Evolutionary conservation across 1,140 invertebrate species (phyloP).

Genomic region (Zophobas atratus): DNA sequence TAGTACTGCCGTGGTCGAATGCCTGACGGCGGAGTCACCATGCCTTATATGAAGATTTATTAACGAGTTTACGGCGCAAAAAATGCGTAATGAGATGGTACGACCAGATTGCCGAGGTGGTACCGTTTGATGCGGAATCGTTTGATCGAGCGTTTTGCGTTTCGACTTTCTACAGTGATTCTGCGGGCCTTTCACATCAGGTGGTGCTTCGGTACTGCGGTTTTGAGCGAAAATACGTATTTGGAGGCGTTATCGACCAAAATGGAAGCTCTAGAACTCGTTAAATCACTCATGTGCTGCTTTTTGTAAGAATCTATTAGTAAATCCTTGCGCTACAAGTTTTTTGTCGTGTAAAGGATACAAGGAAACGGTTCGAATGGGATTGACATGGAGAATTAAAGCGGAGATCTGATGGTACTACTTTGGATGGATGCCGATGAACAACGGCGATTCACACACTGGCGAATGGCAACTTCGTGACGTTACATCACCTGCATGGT

Average conservation of each 20-base stretch:
- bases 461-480: background rate
- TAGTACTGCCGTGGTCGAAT: constrained; percentile 24
- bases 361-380: constrained; percentile 25
- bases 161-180: constrained; percentile 9
- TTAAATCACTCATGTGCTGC: constrained; percentile 7
- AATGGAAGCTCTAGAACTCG: constrained; percentile 6
- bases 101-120: constrained; percentile 12
- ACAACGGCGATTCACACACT: background rate
- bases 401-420: background rate
- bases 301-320: constrained; percentile 37
- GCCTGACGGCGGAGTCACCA: background rate
- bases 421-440: constrained; percentile 6
- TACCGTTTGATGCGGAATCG: constrained; percentile 22
- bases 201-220: background rate
- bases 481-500: background rate
- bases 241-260: background rate
- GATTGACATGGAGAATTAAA: constrained; percentile 13
- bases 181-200: background rate
- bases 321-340: constrained; percentile 31
- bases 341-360: constrained; percentile 15
- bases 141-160: background rate
- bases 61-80: constrained; percentile 12
- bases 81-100: constrained; percentile 6
- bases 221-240: background rate
- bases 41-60: constrained; percentile 15